These are phyloP conservation scores for Sebastes flavidus DNA, from an alignment of 2,797 vertebrate species.

Conservation along the genomic window DNA sequence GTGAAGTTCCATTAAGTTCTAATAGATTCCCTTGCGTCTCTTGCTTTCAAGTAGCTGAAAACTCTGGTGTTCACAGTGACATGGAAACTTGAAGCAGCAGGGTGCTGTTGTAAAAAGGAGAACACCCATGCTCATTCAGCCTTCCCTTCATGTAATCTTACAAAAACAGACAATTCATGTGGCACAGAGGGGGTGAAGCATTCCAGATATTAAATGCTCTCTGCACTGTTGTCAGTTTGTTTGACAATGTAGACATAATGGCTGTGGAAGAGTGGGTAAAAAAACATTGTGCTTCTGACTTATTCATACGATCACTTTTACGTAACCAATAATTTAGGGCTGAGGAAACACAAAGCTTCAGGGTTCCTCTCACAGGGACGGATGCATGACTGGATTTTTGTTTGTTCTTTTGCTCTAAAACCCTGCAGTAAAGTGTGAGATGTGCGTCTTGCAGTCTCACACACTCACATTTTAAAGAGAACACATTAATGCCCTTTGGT, in stretches of 20 bases:
- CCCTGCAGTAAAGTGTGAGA: constrained; percentile 37
- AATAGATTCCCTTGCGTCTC: background rate
- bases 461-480: background rate
- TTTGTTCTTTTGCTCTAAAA: constrained; percentile 48
- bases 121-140: constrained; percentile 20
- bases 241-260: constrained; percentile 52
- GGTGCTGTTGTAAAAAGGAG: constrained; percentile 1
- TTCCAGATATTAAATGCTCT: constrained; percentile 33
- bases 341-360: constrained; percentile 60
- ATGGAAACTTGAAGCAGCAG: constrained; percentile 29
- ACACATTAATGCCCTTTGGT: constrained; percentile 26
- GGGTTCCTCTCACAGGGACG: constrained; percentile 38
- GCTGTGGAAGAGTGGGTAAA: constrained; percentile 21
- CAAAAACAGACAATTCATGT: constrained; percentile 40
- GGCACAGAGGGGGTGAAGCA: constrained; percentile 28
- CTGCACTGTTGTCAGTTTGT: constrained; percentile 44
- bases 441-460: background rate
- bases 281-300: constrained; percentile 36
- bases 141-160: constrained; percentile 25
- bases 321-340: constrained; percentile 59
- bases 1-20: background rate
- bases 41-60: constrained; percentile 4
- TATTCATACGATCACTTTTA: constrained; percentile 61
- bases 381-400: constrained; percentile 60
- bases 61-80: constrained; percentile 2